phyloP scores from a whole-genome alignment of 2,888 invertebrate species.

The Hecatera dysodea region DNA sequence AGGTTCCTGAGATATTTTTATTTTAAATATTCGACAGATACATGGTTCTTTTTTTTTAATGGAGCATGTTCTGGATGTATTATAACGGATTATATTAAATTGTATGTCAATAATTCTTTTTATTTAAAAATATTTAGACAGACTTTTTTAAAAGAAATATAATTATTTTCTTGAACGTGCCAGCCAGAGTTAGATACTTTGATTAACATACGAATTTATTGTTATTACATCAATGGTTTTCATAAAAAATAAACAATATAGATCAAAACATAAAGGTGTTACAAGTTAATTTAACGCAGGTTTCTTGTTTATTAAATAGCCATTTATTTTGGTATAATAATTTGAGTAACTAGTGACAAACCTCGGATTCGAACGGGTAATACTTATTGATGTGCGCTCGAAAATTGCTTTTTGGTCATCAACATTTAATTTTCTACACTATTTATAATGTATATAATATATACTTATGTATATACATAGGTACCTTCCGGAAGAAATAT shows the following conservation, averaged over 20 bases:
- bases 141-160: slow-evolving; percentile 15
- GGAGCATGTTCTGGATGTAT: slow-evolving; percentile 46
- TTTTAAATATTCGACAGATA: slow-evolving; percentile 48
- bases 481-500: too few species aligned
- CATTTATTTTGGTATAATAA: background rate
- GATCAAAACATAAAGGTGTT: background rate
- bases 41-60: slow-evolving; percentile 55
- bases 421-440: too few species aligned
- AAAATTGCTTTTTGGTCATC: too few species aligned
- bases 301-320: background rate
- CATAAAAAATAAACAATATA: slow-evolving; percentile 12
- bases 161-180: background rate
- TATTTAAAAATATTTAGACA: background rate
- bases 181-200: slow-evolving; percentile 15
- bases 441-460: too few species aligned
- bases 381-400: too few species aligned
- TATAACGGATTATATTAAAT: slow-evolving; percentile 52
- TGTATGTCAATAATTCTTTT: slow-evolving; percentile 52
- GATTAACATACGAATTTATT: slow-evolving; percentile 21
- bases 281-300: slow-evolving; percentile 42
- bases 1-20: slow-evolving; percentile 52
- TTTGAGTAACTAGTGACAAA: too few species aligned
- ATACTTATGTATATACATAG: too few species aligned
- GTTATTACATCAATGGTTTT: background rate
- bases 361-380: too few species aligned